Evolutionary conservation across 2,113 vertebrate genomes (phyloP).

Genomic region (Prionailurus bengalensis): DNA sequence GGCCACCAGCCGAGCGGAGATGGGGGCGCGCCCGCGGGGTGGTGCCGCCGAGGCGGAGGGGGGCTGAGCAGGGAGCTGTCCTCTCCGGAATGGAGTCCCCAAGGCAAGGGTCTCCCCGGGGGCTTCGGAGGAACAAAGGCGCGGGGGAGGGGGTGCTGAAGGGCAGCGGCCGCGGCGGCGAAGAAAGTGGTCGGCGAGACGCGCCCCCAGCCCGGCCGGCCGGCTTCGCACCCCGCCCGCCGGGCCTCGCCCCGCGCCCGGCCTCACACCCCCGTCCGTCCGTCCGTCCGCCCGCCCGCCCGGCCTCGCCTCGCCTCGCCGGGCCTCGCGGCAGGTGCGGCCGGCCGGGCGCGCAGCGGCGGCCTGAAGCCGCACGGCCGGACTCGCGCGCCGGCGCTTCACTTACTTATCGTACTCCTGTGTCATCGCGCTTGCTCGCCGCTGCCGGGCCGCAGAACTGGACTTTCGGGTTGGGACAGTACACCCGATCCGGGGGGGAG

Average conservation of each 20-base stretch:
- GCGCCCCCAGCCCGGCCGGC: neutral
- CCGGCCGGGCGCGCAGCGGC: neutral
- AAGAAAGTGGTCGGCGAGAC: neutral
- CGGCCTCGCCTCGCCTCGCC: neutral
- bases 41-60: neutral
- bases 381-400: conserved; percentile 60
- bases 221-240: neutral
- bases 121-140: conserved; percentile 24
- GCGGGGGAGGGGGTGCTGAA: neutral
- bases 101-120: neutral
- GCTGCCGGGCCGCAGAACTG: conserved; percentile 94
- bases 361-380: conserved; percentile 13
- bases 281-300: neutral
- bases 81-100: conserved; percentile 38
- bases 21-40: neutral
- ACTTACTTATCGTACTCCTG: conserved; percentile 99
- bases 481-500: conserved; percentile 90
- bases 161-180: neutral
- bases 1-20: neutral
- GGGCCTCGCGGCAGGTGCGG: conserved; percentile 16
- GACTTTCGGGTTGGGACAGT: conserved; percentile 98
- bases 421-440: conserved; percentile 93
- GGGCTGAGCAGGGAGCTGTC: neutral
- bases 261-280: neutral
- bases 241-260: neutral